phyloP scores from a whole-genome alignment of 2,888 invertebrate species.

The Ectropis crepuscularia region DNA sequence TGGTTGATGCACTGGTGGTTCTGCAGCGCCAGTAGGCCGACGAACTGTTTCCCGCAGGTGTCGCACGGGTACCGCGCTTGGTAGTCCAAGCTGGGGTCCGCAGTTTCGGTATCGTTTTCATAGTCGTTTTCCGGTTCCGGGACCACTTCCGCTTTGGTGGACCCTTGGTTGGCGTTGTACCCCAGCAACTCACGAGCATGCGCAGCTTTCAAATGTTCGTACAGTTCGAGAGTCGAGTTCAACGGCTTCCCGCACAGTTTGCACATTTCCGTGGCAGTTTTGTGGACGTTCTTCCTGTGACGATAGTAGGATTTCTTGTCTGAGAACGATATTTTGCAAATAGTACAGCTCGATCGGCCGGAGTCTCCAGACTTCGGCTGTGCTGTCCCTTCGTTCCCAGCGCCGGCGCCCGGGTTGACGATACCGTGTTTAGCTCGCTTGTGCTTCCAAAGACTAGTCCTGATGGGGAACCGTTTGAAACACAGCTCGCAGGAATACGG shows the following conservation, averaged over 20 bases:
- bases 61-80: constrained; percentile 83
- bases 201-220: constrained; percentile 86
- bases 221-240: constrained; percentile 86
- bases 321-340: constrained; percentile 86
- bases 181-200: constrained; percentile 81
- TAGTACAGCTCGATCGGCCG: constrained; percentile 83
- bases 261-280: constrained; percentile 83
- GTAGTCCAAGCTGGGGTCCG: constrained; percentile 73
- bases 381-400: constrained; percentile 51
- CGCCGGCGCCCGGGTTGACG: constrained; percentile 60
- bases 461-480: constrained; percentile 75
- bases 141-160: constrained; percentile 63
- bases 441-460: constrained; percentile 79
- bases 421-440: constrained; percentile 82
- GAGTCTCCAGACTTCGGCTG: constrained; percentile 51
- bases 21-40: constrained; percentile 79
- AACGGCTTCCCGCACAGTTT: constrained; percentile 87
- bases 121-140: constrained; percentile 69
- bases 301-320: constrained; percentile 85
- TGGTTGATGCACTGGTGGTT: constrained; percentile 83
- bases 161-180: constrained; percentile 74
- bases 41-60: constrained; percentile 83
- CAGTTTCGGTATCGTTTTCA: constrained; percentile 68
- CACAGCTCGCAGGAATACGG: constrained; percentile 78
- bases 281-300: constrained; percentile 85